Evolutionary conservation across 2,888 invertebrate species (phyloP).

Genomic region (Apodemia mormo): DNA sequence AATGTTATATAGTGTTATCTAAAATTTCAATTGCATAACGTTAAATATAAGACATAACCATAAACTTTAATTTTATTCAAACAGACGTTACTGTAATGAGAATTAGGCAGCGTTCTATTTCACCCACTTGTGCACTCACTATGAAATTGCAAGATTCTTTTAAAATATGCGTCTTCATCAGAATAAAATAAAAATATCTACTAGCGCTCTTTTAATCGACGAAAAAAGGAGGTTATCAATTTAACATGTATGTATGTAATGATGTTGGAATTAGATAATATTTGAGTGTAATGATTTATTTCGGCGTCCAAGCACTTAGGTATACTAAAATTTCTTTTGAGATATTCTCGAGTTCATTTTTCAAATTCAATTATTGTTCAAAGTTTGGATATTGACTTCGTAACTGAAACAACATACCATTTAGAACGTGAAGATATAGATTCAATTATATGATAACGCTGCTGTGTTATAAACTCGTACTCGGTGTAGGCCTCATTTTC

Average conservation of each 20-base stretch:
- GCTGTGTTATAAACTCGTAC: slow-evolving; percentile 43
- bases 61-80: slow-evolving; percentile 8
- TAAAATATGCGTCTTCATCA: slow-evolving; percentile 23
- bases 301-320: too few relatives aligned
- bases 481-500: slow-evolving; percentile 56
- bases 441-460: slow-evolving; percentile 73
- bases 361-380: too few relatives aligned
- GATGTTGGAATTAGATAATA: too few relatives aligned
- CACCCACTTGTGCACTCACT: slow-evolving; percentile 60
- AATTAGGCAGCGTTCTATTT: slow-evolving; percentile 44
- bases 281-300: too few relatives aligned
- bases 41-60: background rate
- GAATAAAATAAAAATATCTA: slow-evolving; percentile 20
- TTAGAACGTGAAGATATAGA: slow-evolving; percentile 44
- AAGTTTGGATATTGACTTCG: slow-evolving; percentile 1
- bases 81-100: slow-evolving; percentile 19
- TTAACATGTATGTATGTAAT: too few relatives aligned
- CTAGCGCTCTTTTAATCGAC: background rate
- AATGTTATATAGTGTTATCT: background rate
- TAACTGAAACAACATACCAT: slow-evolving; percentile 10
- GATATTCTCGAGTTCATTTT: too few relatives aligned
- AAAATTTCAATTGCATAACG: slow-evolving; percentile 3
- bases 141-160: slow-evolving; percentile 53
- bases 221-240: too few relatives aligned
- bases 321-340: too few relatives aligned